phyloP scores from a whole-genome alignment of 2,888 invertebrate genomes.

The Hyposoter didymator region DNA sequence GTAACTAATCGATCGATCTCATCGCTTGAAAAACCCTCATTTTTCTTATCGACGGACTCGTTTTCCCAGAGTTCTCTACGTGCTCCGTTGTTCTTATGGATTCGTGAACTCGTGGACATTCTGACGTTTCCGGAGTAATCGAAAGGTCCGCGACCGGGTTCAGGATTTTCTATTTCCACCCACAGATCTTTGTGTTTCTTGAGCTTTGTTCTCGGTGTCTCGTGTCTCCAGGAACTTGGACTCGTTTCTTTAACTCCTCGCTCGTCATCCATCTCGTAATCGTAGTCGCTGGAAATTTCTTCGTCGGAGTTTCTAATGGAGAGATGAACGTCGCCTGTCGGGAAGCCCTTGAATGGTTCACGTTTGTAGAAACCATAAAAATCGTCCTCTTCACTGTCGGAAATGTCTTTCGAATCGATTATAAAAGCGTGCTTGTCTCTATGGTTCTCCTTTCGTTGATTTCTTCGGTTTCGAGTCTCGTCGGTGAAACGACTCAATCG shows the following conservation, averaged over 20 bases:
- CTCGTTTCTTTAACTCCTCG: constrained; percentile 8
- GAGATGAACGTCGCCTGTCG: constrained; percentile 73
- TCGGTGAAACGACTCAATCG: constrained; percentile 53
- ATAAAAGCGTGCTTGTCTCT: constrained; percentile 44
- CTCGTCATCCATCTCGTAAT: constrained; percentile 67
- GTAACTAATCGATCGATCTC: constrained; percentile 37
- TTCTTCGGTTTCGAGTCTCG: constrained; percentile 66
- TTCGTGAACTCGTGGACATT: constrained; percentile 14
- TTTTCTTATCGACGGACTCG: constrained; percentile 61
- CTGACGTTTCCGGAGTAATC: constrained; percentile 70
- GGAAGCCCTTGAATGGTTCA: constrained; percentile 71
- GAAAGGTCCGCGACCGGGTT: constrained; percentile 63
- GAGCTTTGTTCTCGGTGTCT: not conserved
- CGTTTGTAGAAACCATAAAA: constrained; percentile 74
- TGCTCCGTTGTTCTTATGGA: constrained; percentile 57
- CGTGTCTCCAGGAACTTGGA: not conserved
- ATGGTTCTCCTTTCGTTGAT: constrained; percentile 52
- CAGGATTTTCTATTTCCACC: constrained; percentile 62
- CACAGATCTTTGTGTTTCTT: constrained; percentile 61
- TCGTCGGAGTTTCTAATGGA: constrained; percentile 60
- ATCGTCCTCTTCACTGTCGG: constrained; percentile 72
- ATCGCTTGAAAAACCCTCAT: constrained; percentile 26
- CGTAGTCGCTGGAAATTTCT: constrained; percentile 59
- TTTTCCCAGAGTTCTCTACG: constrained; percentile 74
- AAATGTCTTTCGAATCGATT: constrained; percentile 49